Evolutionary conservation across 2,797 vertebrate genomes (phyloP), one percentile per base, ranked within the genome.

Genomic region (Hipposideros larvatus): DNA sequence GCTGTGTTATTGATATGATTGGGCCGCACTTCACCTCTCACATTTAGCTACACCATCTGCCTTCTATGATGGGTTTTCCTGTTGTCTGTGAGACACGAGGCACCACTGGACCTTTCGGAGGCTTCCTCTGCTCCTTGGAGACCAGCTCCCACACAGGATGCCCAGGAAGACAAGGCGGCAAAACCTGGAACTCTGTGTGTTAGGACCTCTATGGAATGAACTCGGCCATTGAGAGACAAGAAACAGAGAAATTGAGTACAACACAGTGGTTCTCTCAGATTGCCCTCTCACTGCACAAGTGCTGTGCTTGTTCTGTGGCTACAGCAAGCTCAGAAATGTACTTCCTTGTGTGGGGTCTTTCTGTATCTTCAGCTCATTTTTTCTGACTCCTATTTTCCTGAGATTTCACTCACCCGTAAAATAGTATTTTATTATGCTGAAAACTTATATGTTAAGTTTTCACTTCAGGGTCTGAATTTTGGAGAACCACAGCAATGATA

Each of bases 301-400:
- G 31, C 37, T 73, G 4, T 83, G 11, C 8, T 63, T 41, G 5
- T 74, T 65, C 6, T 46, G 7, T n/a, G 11, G 11, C 4, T 34
- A 1, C 4, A 80, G 34, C 13, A 63, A 86, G 22, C 16, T 92
- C 11, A 94, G n/a, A 70, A 84, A 84, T 21, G 0, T 0, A 74
- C 7, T 11, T 5, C 6, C 2, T 31, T 16, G 2, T 83, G 0
- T 3, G 51, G 18, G 14, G 1, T n/a, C 57, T 48, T 37, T 26
- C 4, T 31, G 6, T 0, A 41, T 43, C 34, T 8, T 86, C 9
- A 7, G 37, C 10, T 90, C 21, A 78, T 66, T 65, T 82, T 78
- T 5, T 10, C 21, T 75, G 2, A 24, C 5, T 82, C 11, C 22
- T 21, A 24, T 68, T 73, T 57, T 68, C 43, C 57, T 68, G 31